phyloP scores from a whole-genome alignment of 2,888 invertebrate species.

The Creontiades dilutus region DNA sequence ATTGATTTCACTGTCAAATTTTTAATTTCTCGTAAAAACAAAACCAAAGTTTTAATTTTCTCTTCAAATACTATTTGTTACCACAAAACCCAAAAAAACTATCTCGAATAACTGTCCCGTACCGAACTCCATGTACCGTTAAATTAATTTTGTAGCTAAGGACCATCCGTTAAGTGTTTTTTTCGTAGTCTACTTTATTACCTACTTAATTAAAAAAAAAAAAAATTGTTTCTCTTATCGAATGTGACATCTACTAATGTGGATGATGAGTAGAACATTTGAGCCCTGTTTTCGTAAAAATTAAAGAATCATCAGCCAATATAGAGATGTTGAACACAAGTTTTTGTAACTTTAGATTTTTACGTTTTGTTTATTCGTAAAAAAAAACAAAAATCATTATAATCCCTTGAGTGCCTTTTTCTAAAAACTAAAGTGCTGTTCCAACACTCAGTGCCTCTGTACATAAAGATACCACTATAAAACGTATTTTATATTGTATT shows the following conservation, averaged over 20 bases:
- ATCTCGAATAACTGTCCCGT: constrained; percentile 53
- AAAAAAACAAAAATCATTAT: constrained; percentile 4
- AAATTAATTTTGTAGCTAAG: not conserved
- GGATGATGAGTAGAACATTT: not conserved
- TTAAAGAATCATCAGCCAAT: not conserved
- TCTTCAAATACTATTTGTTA: constrained; percentile 41
- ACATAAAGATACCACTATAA: constrained; percentile 43
- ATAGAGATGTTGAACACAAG: not conserved
- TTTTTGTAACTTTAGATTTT: not conserved
- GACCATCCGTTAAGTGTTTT: constrained; percentile 15
- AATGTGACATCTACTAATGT: not conserved
- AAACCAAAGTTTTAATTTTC: constrained; percentile 41
- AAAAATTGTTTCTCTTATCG: not conserved
- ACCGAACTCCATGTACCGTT: not conserved
- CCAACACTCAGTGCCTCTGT: constrained; percentile 68
- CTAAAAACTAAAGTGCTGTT: constrained; percentile 65
- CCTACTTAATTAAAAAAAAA: constrained; percentile 14
- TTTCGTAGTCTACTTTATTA: not conserved
- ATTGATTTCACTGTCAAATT: not conserved
- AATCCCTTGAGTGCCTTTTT: constrained; percentile 66
- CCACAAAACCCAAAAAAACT: constrained; percentile 35
- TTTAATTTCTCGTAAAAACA: not conserved
- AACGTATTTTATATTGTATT: not conserved
- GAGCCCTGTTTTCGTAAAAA: not conserved
- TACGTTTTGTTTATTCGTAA: constrained; percentile 10